Percentiles rank a stretch among this genome's conserved stretches.
Evolutionary conservation across 2,113 vertebrate genomes (phyloP).

Genomic region (Melanerpes aurifrons): DNA sequence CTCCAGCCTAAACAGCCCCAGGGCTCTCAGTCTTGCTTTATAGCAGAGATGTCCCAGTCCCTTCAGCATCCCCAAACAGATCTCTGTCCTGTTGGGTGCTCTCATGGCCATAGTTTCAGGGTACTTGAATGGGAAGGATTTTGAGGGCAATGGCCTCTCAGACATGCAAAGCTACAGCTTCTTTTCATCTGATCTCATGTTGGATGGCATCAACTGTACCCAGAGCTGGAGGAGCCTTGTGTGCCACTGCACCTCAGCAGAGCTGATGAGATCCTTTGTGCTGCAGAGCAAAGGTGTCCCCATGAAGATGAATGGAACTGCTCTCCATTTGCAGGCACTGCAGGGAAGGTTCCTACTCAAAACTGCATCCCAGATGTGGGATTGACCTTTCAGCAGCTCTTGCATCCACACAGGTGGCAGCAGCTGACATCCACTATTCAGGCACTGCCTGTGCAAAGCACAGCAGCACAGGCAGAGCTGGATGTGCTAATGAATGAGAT

Average conservation of each 20-base stretch:
- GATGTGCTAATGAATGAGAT: background rate
- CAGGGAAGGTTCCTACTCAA: background rate
- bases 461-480: background rate
- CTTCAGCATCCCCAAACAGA: too few relatives aligned
- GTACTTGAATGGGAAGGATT: background rate
- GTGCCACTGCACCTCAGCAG: accelerated
- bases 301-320: background rate
- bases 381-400: accelerated
- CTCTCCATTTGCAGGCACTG: background rate
- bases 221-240: background rate
- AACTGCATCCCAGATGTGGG: background rate
- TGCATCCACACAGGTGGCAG: background rate
- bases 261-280: background rate
- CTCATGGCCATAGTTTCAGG: background rate
- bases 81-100: background rate
- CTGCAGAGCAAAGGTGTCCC: background rate
- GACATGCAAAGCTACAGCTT: background rate
- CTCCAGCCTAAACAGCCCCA: too few relatives aligned
- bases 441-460: background rate
- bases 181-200: background rate
- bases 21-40: too few relatives aligned
- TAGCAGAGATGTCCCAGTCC: too few relatives aligned
- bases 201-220: background rate
- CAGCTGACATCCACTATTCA: background rate
- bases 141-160: accelerated